A percentile compares a stretch with the other conserved stretches of the same genome.
Conservation (phyloP, 2,113 vertebrate genomes). For the Burhinus oedicnemus region DNA sequence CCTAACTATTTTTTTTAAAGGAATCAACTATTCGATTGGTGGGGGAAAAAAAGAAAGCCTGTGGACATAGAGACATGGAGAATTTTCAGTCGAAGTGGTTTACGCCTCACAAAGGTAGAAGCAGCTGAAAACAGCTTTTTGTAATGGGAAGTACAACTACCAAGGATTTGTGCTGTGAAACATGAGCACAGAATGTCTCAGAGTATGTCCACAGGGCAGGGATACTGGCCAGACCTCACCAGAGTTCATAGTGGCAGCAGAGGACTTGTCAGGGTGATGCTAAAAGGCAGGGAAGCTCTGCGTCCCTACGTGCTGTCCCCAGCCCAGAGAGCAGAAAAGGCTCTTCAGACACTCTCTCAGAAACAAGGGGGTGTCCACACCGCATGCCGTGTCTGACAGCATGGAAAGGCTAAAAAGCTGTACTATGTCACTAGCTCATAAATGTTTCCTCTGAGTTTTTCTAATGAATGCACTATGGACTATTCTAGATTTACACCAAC, state of each 20-base stretch:
- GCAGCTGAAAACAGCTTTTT: not conserved
- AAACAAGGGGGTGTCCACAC: fast-evolving
- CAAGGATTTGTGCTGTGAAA: not conserved
- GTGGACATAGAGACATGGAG: not conserved
- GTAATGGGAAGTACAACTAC: not conserved
- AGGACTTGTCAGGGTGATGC: not conserved
- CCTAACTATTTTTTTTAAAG: not conserved
- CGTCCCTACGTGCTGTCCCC: fast-evolving
- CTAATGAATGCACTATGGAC: not conserved
- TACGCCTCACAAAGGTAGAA: not conserved
- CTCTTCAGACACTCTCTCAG: not conserved
- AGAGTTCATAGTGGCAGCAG: not conserved
- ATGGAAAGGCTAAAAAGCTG: fast-evolving
- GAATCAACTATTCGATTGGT: not conserved
- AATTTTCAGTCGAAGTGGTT: not conserved
- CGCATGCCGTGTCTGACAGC: fast-evolving
- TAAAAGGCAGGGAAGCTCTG: not conserved
- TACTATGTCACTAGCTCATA: fast-evolving
- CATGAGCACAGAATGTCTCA: fast-evolving
- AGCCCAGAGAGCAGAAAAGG: not conserved
- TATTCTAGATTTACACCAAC: not conserved
- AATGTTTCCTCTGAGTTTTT: fast-evolving
- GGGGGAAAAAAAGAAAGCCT: not conserved
- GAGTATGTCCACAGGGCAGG: not conserved
- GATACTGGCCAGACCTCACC: not conserved